These are phyloP conservation scores for Spatula versicolor DNA, from an alignment of 2,797 vertebrate species.

Conservation along the genomic window DNA sequence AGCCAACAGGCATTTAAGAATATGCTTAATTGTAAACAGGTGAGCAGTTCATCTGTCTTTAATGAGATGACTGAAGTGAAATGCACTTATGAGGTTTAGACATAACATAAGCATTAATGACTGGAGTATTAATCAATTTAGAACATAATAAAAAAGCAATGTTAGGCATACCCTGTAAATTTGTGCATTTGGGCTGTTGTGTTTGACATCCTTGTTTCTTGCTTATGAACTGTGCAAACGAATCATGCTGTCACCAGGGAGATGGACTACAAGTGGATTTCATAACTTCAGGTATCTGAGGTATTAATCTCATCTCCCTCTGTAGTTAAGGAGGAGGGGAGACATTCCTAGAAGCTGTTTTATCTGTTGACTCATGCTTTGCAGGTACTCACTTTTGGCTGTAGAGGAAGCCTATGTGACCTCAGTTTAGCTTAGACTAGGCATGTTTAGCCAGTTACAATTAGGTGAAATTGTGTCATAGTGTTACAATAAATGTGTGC, in stretches of 20 bases:
- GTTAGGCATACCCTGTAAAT: neutral
- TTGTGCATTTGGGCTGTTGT: neutral
- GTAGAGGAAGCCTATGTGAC: neutral
- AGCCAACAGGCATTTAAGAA: neutral
- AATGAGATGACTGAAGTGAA: neutral
- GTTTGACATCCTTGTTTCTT: neutral
- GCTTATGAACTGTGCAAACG: neutral
- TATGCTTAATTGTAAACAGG: constrained; percentile 7
- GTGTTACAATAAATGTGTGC: neutral
- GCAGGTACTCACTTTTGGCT: neutral
- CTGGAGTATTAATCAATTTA: constrained; percentile 5
- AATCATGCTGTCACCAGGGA: constrained; percentile 11
- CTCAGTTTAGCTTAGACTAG: neutral
- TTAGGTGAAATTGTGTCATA: neutral
- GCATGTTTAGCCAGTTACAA: neutral
- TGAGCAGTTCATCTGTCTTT: constrained; percentile 1
- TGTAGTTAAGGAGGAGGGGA: neutral
- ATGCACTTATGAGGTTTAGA: neutral
- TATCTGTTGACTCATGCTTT: neutral
- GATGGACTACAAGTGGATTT: constrained; percentile 25
- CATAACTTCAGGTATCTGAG: neutral
- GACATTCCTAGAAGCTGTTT: neutral
- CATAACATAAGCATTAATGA: neutral
- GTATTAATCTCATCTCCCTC: neutral
- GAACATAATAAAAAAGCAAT: neutral